Base-by-base conservation (phyloP, 2,797 vertebrate genomes). In the Semaprochilodus insignis region DNA sequence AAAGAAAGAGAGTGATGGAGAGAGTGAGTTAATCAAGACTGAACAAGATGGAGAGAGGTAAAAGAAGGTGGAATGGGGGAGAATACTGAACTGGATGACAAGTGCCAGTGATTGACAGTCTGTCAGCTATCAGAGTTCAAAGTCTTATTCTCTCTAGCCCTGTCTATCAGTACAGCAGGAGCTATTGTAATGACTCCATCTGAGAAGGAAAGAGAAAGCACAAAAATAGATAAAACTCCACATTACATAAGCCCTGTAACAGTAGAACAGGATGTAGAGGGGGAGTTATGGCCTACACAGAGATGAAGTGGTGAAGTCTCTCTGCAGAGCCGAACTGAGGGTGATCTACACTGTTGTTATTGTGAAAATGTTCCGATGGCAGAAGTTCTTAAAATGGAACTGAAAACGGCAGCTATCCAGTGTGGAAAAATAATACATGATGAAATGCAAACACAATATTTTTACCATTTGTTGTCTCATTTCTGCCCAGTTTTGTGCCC, bases 71-170 rank as follows among this genome's bases (percentile, higher is more conserved):
- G 62, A 77, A 48, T n/a, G 4, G n/a, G 48, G 57, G 69, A 74
- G 71, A 83, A 52, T 31, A 73, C 51, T 25, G 31, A 73, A 81
- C 34, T 65, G 31, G 27, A 34, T 25, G 36, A 72, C 13, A 31
- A 73, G 36, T 66, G 36, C 40, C 25, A 84, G 77, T 90, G 90
- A 92, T 85, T 90, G 93, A 92, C 92, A 93, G 91, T 85, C 86
- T 84, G 87, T 91, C 90, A 88, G 90, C 87, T 90, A 82, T 89
- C 87, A 63, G 88, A 85, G 86, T 81, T 89, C 91, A 87, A 92
- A 91, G 87, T 83, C 78, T 76, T 87, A 48, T 15, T 67, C 23
- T 69, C 55, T 78, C 44, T 69, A 34, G 48, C 66, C 27, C 48
- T 60, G 15, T 44, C 6, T 57, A 85, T 89, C 60, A 85, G 59